Conservation (phyloP, 2,797 vertebrate genomes). For the Muraenolepis orangiensis region DNA sequence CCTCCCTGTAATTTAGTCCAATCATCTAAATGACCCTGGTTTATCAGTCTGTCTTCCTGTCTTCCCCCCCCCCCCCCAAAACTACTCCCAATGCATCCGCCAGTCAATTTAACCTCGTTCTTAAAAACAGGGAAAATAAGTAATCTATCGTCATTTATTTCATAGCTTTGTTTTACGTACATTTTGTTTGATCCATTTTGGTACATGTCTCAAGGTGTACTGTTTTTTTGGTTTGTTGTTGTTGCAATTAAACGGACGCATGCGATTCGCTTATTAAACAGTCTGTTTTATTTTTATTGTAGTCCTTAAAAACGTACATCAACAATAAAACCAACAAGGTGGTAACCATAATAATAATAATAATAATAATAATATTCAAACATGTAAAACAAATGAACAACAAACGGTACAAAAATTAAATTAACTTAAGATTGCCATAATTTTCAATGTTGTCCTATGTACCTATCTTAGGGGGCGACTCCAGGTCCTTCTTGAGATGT, state of each 20-base stretch:
- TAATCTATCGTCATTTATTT: neutral
- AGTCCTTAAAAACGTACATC: slow-evolving; percentile 73
- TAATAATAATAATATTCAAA: slow-evolving; percentile 57
- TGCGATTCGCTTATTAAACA: slow-evolving; percentile 33
- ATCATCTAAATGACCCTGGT: slow-evolving; percentile 62
- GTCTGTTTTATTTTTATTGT: slow-evolving; percentile 71
- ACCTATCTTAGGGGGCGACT: slow-evolving; percentile 50
- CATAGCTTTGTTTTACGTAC: neutral
- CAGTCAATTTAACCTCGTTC: neutral
- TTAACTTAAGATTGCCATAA: slow-evolving; percentile 65
- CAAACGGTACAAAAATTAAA: slow-evolving; percentile 70
- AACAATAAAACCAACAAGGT: slow-evolving; percentile 72
- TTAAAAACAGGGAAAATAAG: neutral
- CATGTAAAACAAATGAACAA: slow-evolving; percentile 65
- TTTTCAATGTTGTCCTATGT: slow-evolving; percentile 49
- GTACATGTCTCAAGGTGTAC: neutral
- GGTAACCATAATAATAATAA: slow-evolving; percentile 66
- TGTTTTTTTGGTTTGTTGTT: neutral
- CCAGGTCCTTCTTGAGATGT: slow-evolving; percentile 33
- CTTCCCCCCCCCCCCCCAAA: neutral
- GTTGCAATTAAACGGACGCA: slow-evolving; percentile 8
- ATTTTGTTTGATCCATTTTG: neutral
- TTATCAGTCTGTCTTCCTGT: slow-evolving; percentile 48
- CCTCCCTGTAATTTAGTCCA: slow-evolving; percentile 70
- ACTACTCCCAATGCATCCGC: neutral